These are phyloP conservation scores for Ascidia mentula DNA, from an alignment of 23 tunicate genomes.

Conservation along the genomic window DNA sequence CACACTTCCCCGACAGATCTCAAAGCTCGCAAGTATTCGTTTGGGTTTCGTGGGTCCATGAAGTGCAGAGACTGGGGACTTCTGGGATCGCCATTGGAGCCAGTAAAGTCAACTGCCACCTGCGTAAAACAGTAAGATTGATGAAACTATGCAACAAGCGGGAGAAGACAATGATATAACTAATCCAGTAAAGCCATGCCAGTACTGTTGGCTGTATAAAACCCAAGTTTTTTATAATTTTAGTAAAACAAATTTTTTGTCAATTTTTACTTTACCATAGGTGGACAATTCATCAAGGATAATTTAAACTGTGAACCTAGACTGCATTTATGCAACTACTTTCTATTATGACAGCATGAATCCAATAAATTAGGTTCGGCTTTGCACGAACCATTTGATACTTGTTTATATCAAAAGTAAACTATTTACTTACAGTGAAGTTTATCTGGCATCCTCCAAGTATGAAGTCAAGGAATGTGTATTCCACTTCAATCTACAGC, in stretches of 20 bases:
- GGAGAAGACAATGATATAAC: too few species aligned
- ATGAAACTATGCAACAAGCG: too few species aligned
- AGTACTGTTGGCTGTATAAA: too few species aligned
- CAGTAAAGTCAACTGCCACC: slow-evolving; percentile 99
- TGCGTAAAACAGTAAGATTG: too few species aligned
- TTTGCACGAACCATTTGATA: background rate
- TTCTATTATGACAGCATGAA: too few species aligned
- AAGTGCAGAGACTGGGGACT: slow-evolving; percentile 75
- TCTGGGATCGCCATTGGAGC: slow-evolving; percentile 97
- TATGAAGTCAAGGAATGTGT: slow-evolving; percentile 86
- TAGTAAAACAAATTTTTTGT: background rate
- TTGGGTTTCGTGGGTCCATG: slow-evolving; percentile 79
- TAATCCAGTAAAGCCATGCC: too few species aligned
- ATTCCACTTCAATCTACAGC: slow-evolving; percentile 66
- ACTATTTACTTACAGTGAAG: slow-evolving; percentile 61
- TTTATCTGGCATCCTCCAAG: slow-evolving; percentile 87
- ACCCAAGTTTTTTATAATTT: background rate
- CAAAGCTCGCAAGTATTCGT: slow-evolving; percentile 83
- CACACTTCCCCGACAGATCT: slow-evolving; percentile 80
- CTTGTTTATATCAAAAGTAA: background rate
- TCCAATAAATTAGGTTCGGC: too few species aligned
- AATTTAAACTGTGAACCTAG: too few species aligned
- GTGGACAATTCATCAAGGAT: too few species aligned
- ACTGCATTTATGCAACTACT: too few species aligned
- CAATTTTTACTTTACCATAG: too few species aligned